Base-by-base conservation (phyloP, 2,113 vertebrate genomes). In the Hyaena hyaena region DNA sequence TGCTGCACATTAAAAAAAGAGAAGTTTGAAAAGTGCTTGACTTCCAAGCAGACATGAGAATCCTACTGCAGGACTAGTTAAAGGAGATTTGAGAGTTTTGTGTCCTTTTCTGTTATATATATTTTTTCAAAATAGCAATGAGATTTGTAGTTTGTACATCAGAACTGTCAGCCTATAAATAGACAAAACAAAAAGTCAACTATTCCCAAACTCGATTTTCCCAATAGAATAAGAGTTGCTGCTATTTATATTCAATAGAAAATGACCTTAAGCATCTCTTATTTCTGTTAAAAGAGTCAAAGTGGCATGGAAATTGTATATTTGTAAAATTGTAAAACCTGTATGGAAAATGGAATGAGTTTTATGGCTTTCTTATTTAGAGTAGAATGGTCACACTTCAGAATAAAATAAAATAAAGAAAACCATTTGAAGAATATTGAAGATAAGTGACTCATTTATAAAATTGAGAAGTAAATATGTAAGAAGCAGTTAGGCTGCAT, bases 371-470 rank as follows among this genome's bases (percentile, higher is more conserved):
- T 26, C 48, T 87, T 65, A 31, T 95, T 74, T 63, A 68, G 14
- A 61, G 21, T 80, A 53, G 39, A 85, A 35, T 23, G 43, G 16
- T 80, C 77, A 90, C 61, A 55, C 11, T 69, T 96, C 79, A 87
- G 14, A 81, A 77, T 5, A 33, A n/a, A 93, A 85, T 16, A 7
- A 48, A 53, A 28, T 35, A 7, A 73, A 63, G 74, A 43, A 23
- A 86, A 85, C 61, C 2, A 35, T 26, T 31, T 63, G 81, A 94
- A 92, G n/a, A 96, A 86, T 71, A 89, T 15, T 61, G n/a, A 91
- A 77, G 12, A 79, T 92, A 86, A 94, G 4, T 74, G 92, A 90
- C 17, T 88, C 45, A 73, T 73, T 96, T 88, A 80, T 91, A 90
- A 88, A 92, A 94, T 26, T 86, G 69, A 90, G 50, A 83, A 81